Base-by-base conservation (phyloP, 2,113 vertebrate genomes). In the Origma solitaria region DNA sequence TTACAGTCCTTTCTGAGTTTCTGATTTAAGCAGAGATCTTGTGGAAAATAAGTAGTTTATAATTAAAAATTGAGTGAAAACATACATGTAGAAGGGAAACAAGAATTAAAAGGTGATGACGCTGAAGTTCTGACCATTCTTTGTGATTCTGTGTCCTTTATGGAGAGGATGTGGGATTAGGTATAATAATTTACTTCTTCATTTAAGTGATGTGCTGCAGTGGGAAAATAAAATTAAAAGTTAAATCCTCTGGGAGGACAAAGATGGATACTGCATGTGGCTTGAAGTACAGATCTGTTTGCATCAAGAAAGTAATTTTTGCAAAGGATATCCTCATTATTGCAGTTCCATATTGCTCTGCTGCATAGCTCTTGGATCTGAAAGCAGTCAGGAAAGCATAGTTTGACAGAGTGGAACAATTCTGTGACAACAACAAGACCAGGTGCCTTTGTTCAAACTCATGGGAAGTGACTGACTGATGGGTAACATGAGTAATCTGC, bases 401-500 rank as follows among this genome's bases (percentile, higher is more conserved):
- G 65, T 45, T 71, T 89, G 77, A 69, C 77, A 91, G 92, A 58
- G 53, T 57, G 69, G 49, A 92, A 82, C 73, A 86, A 60, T 60
- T 12, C 73, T 82, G 40, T 91, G 72, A 92, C 83, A 93, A 57
- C 18, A 89, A 71, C 2, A 81, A 45, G 68, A 93, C 37, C 80
- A 57, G 65, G 31, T 88, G 28, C n/a, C 37, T 90, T 95, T 96
- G 86, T 93, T 96, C 82, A 81, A 40, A 90, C 58, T 84, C 61
- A 80, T 72, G 65, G 57, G 73, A 94, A 89, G 86, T 82, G 84
- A 92, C 90, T 94, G 93, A 95, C 56, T 96, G 96, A 91, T 85
- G 58, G 76, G 57, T 86, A 90, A 90, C 58, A 71, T 31, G 47
- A 58, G 27, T 87, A 87, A 91, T 92, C 57, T 91, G 70, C 83